A percentile compares a stretch with the other conserved stretches of the same genome.
These are phyloP conservation scores for Brotula barbata DNA, from an alignment of 2,797 vertebrate species.

Conservation along the genomic window DNA sequence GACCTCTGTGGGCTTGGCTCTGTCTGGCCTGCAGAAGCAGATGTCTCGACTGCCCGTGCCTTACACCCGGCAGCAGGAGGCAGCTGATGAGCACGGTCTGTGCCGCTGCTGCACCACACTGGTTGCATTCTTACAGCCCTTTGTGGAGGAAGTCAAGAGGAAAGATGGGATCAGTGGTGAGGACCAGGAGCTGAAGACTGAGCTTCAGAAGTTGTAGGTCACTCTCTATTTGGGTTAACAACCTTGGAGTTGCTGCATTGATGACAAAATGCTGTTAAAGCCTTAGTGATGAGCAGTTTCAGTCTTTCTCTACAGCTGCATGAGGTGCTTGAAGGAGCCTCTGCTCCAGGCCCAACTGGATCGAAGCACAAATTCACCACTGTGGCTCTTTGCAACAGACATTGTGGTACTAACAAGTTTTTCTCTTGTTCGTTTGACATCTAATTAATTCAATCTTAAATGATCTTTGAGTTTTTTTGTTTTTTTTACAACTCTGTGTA, in stretches of 20 bases:
- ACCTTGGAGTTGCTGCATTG: not conserved
- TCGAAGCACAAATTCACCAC: conserved; percentile 69
- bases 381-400: conserved; percentile 85
- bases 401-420: conserved; percentile 81
- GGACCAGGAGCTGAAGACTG: conserved; percentile 80
- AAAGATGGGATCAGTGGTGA: conserved; percentile 57
- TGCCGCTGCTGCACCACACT: conserved; percentile 85
- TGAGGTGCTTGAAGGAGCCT: conserved; percentile 87
- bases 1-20: conserved; percentile 78
- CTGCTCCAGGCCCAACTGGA: conserved; percentile 86
- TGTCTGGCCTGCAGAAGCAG: conserved; percentile 86
- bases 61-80: conserved; percentile 83
- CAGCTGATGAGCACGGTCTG: conserved; percentile 82
- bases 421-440: not conserved
- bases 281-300: not conserved
- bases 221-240: not conserved
- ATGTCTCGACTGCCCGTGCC: conserved; percentile 87
- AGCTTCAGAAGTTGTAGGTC: conserved; percentile 90
- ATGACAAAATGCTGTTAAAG: not conserved
- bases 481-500: no score
- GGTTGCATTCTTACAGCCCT: conserved; percentile 82
- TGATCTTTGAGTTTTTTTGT: no score
- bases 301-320: conserved; percentile 81
- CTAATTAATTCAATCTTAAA: not conserved
- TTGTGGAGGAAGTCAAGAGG: conserved; percentile 81